Evolutionary conservation across 2,797 vertebrate species (phyloP).

Genomic region (Crocidura indochinensis): DNA sequence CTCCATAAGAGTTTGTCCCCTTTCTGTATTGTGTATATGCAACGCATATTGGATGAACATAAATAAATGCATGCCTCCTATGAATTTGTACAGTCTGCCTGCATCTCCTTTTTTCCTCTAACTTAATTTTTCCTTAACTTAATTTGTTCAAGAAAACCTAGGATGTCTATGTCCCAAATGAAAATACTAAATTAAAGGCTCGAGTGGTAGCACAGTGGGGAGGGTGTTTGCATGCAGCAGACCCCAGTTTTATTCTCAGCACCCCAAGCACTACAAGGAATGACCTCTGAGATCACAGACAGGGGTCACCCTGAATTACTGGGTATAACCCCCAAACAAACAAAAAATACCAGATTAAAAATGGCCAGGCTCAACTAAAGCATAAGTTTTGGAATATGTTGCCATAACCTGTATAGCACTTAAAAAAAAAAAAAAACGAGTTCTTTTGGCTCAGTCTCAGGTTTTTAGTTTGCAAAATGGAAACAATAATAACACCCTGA

Average conservation of each 20-base stretch:
- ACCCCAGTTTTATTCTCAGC: too few relatives aligned
- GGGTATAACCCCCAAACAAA: too few relatives aligned
- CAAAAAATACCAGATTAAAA: too few relatives aligned
- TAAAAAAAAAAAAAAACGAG: too few relatives aligned
- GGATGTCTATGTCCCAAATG: background rate
- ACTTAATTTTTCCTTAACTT: background rate
- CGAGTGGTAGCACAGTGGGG: too few relatives aligned
- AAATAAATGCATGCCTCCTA: background rate
- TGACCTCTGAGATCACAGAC: too few relatives aligned
- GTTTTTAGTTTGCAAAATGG: background rate
- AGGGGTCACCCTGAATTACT: too few relatives aligned
- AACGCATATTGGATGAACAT: background rate
- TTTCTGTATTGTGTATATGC: background rate
- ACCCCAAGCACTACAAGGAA: too few relatives aligned
- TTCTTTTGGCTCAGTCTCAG: background rate
- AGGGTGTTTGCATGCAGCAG: too few relatives aligned
- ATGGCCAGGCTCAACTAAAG: too few relatives aligned
- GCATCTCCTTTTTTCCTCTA: background rate
- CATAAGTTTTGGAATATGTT: too few relatives aligned
- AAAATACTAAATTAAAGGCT: conserved; percentile 36
- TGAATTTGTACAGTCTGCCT: background rate
- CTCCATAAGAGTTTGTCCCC: background rate
- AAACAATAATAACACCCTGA: background rate
- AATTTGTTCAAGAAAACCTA: conserved; percentile 58
- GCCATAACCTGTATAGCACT: background rate